Evolutionary conservation across 2,797 vertebrate genomes (phyloP).

Genomic region (Melanotaenia boesemani): DNA sequence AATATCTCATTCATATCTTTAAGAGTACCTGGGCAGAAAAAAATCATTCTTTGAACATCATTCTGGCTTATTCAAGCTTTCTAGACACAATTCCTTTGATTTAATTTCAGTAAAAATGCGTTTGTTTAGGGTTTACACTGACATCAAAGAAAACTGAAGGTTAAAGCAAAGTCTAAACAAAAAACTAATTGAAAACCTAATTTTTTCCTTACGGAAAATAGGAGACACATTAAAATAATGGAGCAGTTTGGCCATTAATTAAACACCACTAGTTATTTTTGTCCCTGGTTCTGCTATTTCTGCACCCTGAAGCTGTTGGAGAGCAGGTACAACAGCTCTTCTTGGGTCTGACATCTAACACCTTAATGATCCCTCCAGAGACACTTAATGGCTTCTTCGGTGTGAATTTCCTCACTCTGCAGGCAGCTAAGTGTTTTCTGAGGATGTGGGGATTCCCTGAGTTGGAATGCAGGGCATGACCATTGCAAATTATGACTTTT

Average conservation of each 20-base stretch:
- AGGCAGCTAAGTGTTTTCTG: slow-evolving; percentile 44
- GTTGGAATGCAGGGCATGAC: slow-evolving; percentile 32
- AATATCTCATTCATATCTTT: slow-evolving; percentile 68
- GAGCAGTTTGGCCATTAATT: slow-evolving; percentile 11
- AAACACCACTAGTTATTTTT: slow-evolving; percentile 18
- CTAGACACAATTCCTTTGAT: no score
- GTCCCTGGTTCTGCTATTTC: slow-evolving; percentile 20
- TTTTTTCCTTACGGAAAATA: not conserved
- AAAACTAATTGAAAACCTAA: not conserved
- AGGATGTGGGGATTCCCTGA: slow-evolving; percentile 34
- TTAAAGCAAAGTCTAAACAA: not conserved
- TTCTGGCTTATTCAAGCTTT: no score
- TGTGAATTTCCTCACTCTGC: slow-evolving; percentile 29
- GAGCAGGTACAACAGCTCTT: slow-evolving; percentile 39
- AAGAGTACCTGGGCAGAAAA: slow-evolving; percentile 51
- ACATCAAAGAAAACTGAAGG: not conserved
- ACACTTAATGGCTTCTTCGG: slow-evolving; percentile 45
- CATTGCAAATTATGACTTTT: slow-evolving; percentile 19
- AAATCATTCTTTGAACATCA: not conserved
- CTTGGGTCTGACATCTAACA: slow-evolving; percentile 54
- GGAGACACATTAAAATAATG: not conserved
- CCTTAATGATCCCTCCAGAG: slow-evolving; percentile 59
- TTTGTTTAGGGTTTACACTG: not conserved
- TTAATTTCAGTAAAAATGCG: not conserved
- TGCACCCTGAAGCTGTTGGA: slow-evolving; percentile 20